Evolutionary conservation across 2,113 vertebrate genomes (phyloP).

Genomic region (Oxyura jamaicensis): DNA sequence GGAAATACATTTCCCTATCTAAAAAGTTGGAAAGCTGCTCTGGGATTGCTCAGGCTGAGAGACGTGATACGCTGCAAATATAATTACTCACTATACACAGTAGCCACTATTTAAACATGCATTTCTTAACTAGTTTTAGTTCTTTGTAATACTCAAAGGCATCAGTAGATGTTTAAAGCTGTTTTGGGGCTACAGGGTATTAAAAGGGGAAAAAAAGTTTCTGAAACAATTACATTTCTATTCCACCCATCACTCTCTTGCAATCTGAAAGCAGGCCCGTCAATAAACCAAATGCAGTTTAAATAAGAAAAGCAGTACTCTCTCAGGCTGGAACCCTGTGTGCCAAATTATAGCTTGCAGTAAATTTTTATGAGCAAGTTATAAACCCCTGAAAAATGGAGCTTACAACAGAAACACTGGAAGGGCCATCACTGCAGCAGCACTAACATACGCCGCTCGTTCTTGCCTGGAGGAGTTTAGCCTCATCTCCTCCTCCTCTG

Average conservation of each 20-base stretch:
- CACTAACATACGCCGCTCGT: neutral
- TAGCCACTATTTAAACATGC: slow-evolving; percentile 6
- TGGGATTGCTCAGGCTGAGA: neutral
- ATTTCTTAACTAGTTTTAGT: slow-evolving; percentile 42
- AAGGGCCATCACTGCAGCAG: slow-evolving; percentile 13
- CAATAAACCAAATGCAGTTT: slow-evolving; percentile 58
- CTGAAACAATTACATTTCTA: slow-evolving; percentile 64
- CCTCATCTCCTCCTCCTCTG: neutral
- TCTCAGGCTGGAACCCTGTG: slow-evolving; percentile 47
- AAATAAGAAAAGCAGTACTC: slow-evolving; percentile 58
- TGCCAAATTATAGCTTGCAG: slow-evolving; percentile 57
- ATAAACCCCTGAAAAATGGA: slow-evolving; percentile 68
- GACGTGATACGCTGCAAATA: neutral
- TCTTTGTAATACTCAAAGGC: slow-evolving; percentile 35
- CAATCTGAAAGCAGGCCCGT: slow-evolving; percentile 50
- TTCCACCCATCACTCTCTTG: slow-evolving; percentile 25
- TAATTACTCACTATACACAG: slow-evolving; percentile 12
- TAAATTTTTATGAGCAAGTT: slow-evolving; percentile 65
- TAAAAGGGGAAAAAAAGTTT: neutral
- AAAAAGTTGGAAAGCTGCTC: neutral
- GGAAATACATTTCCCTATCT: neutral
- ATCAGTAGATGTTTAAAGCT: slow-evolving; percentile 48
- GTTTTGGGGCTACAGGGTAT: slow-evolving; percentile 4
- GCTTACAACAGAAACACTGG: slow-evolving; percentile 26
- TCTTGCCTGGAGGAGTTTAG: neutral